Evolutionary conservation across 1,140 invertebrate species (phyloP), one percentile per base, ranked within the genome.

Genomic region (Portunus trituberculatus): DNA sequence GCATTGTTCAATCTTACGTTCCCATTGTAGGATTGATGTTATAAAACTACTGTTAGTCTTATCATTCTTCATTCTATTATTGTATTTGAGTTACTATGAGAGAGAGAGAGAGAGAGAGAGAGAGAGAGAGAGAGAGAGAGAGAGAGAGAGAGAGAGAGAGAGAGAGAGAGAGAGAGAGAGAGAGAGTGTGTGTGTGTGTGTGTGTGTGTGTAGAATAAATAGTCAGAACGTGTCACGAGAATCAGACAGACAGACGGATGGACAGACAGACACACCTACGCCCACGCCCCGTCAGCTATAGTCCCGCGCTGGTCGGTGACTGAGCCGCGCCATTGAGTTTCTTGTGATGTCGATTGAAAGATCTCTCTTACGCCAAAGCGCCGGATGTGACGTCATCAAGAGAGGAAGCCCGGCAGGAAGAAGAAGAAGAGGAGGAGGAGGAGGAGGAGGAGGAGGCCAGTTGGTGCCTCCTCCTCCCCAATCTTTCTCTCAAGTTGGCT

Each of bases 61-160:
- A 39, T 39, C 6, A 2, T 39, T 39, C 6, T 39, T 39, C 39
- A 39, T 39, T 39, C 6, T 39, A 39, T 39, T 39, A 39, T 39
- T 39, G 1, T 39, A 39, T 39, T 39, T 39, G 6, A 39, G 39
- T 39, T 39, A 39, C 6, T 39, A 39, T 39, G 20, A 76, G 67
- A 25, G 20, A 76, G 67, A n/a, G 31, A 45, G 32, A 89, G 16
- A 45, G 28, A 52, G 16, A 45, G 16, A 46, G 87, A 89, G 39
- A 89, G 39, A 89, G 39, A 89, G 39, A 46, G 39, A 89, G 87
- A 89, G 87, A 89, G 39, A 89, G 87, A 46, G 31, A 39, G 39
- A 89, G 39, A 89, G 39, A 14, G 87, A 89, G 87, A 89, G 39
- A 39, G 87, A 46, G 16, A 89, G 4, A 20, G 39, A 39, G 87